Base-by-base conservation (phyloP, 2,797 vertebrate genomes). In the Gobio occitaniae region DNA sequence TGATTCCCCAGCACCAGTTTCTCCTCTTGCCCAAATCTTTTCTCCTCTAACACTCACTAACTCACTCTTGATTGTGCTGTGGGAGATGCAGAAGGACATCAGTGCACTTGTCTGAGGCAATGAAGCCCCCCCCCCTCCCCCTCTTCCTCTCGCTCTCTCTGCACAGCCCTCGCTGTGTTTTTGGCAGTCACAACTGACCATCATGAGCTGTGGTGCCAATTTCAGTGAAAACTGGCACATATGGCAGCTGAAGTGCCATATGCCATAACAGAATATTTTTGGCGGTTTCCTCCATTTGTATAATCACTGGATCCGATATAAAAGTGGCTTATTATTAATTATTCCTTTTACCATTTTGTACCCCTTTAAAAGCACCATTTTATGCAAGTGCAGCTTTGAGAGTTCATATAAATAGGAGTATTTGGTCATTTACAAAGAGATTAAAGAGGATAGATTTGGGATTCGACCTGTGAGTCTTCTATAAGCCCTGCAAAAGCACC, bases 221-320 rank as follows among this genome's bases (percentile, higher is more conserved):
- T 98, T 97, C 96, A 96, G 97, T 98, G 97, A 98, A 98, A 97
- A 98, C 96, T 97, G 96, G 96, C 97, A 96, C 97, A 99, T 99
- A 99, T 98, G 97, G 97, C 97, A 97, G 96, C 96, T 97, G 96
- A 97, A 98, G 97, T 96, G 97, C 98, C 97, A 99, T 99, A 99
- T 99, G 98, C 97, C 97, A 90, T 97, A 95, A 96, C 96, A 96
- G 97, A 97, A 95, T 95, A 97, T 96, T 95, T 96, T 96, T 97
- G 97, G 96, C 97, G 95, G 95, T 96, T 96, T 96, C 96, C 96
- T 96, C 96, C 97, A 96, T 96, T 96, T 96, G 96, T 97, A 95
- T 94, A 93, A 95, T 97, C 96, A 88, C 93, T 95, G 95, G 94
- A 95, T 94, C 91, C 90, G 85, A 91, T 93, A 94, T 94, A 94